Evolutionary conservation across 2,113 vertebrate genomes (phyloP), one percentile per base, ranked within the genome.

Genomic region (Pedionomus torquatus): DNA sequence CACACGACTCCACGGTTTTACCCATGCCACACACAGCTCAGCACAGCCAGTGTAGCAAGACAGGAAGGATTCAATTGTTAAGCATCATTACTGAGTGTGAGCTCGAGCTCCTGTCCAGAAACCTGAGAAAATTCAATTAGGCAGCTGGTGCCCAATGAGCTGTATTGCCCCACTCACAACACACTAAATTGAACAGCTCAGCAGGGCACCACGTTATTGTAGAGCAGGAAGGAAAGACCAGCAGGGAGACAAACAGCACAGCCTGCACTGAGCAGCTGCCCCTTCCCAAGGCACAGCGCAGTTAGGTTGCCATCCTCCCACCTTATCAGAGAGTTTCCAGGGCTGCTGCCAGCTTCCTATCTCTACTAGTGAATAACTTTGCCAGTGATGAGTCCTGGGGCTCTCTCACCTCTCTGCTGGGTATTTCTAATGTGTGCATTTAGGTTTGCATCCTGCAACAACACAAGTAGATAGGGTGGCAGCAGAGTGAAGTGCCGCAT

Each of bases 101-200:
- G 89, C 87, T 83, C 20, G 1, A 95, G 61, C 89, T 94, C 46
- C 87, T 84, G 89, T 93, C 93, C 91, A 91, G 80, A 95, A 97
- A 95, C 89, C 83, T 91, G 87, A 94, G 83, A 89, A 94, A 96
- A 96, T 96, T 96, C 89, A 94, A 75, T 96, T 95, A 95, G 93
- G 93, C 95, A 92, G 94, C 94, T 91, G 87, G 69, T 92, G 87
- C 87, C 91, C 93, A 94, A 82, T 82, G 89, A 92, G 80, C 87
- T 97, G 94, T 89, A 58, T 87, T 95, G 93, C 87, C 77, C 87
- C 39, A 71, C 94, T 92, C 9, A 0, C 87, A 72, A 83, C 76
- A 48, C 75, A 89, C 87, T 97, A 84, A 93, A 94, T 95, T 87
- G 89, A 91, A 77, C 69, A 87, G 89, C 93, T 95, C 83, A 89